phyloP scores from a whole-genome alignment of 2,113 vertebrate genomes.

The Lophura nycthemera region DNA sequence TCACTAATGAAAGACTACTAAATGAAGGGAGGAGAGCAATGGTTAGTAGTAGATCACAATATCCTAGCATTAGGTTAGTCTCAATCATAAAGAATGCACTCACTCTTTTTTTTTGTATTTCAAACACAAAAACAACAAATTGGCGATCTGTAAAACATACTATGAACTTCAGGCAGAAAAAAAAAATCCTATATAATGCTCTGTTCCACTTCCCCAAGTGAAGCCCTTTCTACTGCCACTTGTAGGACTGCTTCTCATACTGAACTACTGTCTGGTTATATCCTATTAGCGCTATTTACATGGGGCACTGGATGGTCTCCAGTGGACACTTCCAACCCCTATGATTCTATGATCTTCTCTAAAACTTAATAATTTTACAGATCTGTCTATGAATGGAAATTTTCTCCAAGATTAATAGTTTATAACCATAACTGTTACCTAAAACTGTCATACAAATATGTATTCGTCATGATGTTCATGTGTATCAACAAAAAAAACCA shows the following conservation, averaged over 20 bases:
- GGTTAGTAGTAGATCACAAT: background rate
- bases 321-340: too few relatives aligned
- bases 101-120: background rate
- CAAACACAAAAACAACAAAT: background rate
- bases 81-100: background rate
- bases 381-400: background rate
- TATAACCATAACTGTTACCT: background rate
- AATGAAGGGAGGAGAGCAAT: background rate
- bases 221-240: background rate
- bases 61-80: background rate
- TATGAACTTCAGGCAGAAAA: background rate
- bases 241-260: background rate
- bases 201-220: background rate
- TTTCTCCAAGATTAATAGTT: background rate
- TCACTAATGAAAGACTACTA: background rate
- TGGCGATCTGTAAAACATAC: background rate
- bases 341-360: background rate
- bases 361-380: background rate
- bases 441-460: background rate
- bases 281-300: too few relatives aligned
- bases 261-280: background rate
- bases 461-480: background rate
- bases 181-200: background rate
- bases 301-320: too few relatives aligned
- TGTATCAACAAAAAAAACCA: background rate